These are phyloP conservation scores for Stigmatopora nigra DNA, from an alignment of 2,113 vertebrate genomes.

Conservation along the genomic window DNA sequence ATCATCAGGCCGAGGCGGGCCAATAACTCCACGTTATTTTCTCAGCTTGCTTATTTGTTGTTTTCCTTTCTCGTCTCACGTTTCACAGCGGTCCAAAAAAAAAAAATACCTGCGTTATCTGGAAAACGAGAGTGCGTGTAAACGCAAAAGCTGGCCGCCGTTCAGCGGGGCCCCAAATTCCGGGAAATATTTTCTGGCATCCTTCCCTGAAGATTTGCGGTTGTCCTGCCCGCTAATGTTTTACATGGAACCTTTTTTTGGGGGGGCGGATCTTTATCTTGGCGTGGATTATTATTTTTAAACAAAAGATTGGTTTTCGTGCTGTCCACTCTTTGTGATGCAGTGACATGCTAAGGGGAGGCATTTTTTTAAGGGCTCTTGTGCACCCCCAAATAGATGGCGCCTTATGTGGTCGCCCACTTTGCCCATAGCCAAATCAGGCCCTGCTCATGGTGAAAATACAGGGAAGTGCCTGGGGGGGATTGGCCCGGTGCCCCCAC, in stretches of 20 bases:
- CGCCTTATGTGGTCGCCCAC: no score
- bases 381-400: no score
- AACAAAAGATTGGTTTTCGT: no score
- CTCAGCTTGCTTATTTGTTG: conserved; percentile 34
- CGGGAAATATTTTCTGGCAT: conserved; percentile 52
- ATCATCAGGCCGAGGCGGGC: conserved; percentile 70
- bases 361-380: no score
- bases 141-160: conserved; percentile 36
- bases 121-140: conserved; percentile 40
- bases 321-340: no score
- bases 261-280: conserved; percentile 39
- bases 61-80: conserved; percentile 53
- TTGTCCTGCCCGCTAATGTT: conserved; percentile 57
- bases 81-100: conserved; percentile 36
- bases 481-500: conserved; percentile 53
- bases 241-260: conserved; percentile 50
- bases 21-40: conserved; percentile 65
- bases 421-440: no score
- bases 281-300: conserved; percentile 35
- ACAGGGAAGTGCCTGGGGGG: conserved; percentile 50
- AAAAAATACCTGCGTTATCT: conserved; percentile 67
- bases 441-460: conserved; percentile 36
- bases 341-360: no score
- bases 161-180: conserved; percentile 54
- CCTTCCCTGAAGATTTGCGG: conserved; percentile 57